Evolutionary conservation across 2,797 vertebrate species (phyloP), one percentile per base, ranked within the genome.

Genomic region (Bovichtus variegatus): DNA sequence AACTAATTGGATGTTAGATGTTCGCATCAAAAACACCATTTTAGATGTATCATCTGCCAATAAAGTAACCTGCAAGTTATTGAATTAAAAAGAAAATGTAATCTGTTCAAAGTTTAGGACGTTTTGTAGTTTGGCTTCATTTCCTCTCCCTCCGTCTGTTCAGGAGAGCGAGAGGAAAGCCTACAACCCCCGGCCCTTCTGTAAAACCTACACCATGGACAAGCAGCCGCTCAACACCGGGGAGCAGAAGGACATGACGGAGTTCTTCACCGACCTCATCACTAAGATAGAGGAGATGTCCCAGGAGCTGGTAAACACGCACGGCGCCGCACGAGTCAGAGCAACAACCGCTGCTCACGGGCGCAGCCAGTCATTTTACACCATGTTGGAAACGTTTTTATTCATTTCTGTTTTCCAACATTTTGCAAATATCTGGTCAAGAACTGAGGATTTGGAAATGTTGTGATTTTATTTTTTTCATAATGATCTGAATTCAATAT

Each of bases 201-300:
- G 98, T 87, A 99, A 99, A 93, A 99, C 98, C 25, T 99, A 99
- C 69, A 99, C 98, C 1, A 99, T 99, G 98, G 98, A 99, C 93
- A 99, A 99, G 74, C 98, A 99, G 86, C 98, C 98, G 2, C 95
- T 99, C 18, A 99, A 99, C 94, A 99, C 98, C 0, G 98, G 98
- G 1, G 98, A 99, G 77, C 98, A 99, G 91, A 99, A 99, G 70
- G 98, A 99, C 93, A 99, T 99, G 98, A 99, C 98, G 0, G 98
- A 99, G 88, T 99, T 99, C 93, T 99, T 99, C 93, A 99, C 98
- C 0, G 98, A 99, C 93, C 94, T 99, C 34, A 99, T 99, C 91
- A 99, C 98, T 78, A 99, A 99, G 95, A 99, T 99, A 63, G 98
- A 99, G 92, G 98, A 99, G 94, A 99, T 99, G 98, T 99, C 97